These are phyloP conservation scores for Cynoglossus semilaevis DNA, from an alignment of 2,113 vertebrate species.

Conservation along the genomic window DNA sequence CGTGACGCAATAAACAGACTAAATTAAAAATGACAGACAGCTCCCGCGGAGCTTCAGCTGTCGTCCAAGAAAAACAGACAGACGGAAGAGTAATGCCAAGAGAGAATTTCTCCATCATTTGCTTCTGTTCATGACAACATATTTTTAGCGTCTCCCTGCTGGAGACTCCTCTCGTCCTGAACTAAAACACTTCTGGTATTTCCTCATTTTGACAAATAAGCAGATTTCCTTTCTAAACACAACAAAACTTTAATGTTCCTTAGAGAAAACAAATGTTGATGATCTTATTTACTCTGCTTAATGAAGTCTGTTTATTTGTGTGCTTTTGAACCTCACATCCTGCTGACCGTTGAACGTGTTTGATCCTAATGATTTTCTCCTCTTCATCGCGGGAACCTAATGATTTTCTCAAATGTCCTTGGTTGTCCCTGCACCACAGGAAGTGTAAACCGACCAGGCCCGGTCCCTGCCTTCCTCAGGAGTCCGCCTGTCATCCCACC, in stretches of 20 bases:
- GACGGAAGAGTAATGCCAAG: constrained; percentile 21
- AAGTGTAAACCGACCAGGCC: constrained; percentile 70
- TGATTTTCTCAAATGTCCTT: not conserved
- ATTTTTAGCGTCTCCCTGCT: constrained; percentile 38
- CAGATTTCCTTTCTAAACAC: constrained; percentile 45
- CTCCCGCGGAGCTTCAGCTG: constrained; percentile 38
- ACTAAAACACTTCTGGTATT: constrained; percentile 55
- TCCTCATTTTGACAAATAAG: constrained; percentile 25
- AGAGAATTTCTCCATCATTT: constrained; percentile 53
- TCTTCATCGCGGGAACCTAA: too few species aligned
- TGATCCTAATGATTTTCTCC: not conserved
- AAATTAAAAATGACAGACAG: constrained; percentile 13
- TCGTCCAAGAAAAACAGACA: constrained; percentile 8
- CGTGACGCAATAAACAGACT: not conserved
- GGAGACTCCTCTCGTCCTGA: constrained; percentile 40
- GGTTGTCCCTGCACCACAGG: constrained; percentile 51
- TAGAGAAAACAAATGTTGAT: constrained; percentile 22
- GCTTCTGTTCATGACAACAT: constrained; percentile 51
- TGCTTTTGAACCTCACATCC: too few species aligned
- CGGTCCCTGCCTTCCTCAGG: constrained; percentile 75
- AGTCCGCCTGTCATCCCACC: constrained; percentile 64
- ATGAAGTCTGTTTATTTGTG: too few species aligned
- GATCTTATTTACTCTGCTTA: constrained; percentile 15
- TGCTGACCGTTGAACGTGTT: too few species aligned
- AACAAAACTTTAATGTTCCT: constrained; percentile 47